These are phyloP conservation scores for Elmis aenea DNA, from an alignment of 2,888 invertebrate species.

Conservation along the genomic window DNA sequence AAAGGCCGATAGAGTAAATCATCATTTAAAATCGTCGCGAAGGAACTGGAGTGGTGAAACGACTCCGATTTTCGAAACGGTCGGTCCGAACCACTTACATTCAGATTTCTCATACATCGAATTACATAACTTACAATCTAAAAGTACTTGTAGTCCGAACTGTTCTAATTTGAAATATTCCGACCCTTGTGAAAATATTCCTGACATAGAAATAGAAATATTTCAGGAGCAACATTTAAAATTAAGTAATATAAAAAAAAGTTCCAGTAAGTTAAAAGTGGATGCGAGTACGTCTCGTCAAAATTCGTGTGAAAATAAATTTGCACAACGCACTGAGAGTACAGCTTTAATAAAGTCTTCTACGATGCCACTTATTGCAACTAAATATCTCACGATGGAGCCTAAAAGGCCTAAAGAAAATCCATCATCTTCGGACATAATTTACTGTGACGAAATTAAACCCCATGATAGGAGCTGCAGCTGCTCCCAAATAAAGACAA, in stretches of 20 bases:
- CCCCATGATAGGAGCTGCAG: no score
- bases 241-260: slow-evolving; percentile 11
- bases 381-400: no score
- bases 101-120: slow-evolving; percentile 13
- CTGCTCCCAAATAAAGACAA: no score
- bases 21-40: slow-evolving; percentile 8
- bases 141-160: slow-evolving; percentile 4
- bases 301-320: no score
- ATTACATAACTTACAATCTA: slow-evolving; percentile 13
- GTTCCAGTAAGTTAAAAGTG: slow-evolving; percentile 8
- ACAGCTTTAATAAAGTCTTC: slow-evolving; percentile 16
- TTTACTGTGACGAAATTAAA: no score
- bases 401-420: no score
- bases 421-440: no score
- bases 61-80: no score
- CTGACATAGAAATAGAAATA: slow-evolving; percentile 13
- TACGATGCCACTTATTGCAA: slow-evolving; percentile 21
- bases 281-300: background rate
- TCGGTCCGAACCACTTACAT: slow-evolving; percentile 8
- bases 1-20: slow-evolving; percentile 8
- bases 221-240: slow-evolving; percentile 13
- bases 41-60: no score
- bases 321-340: background rate
- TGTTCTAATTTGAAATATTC: slow-evolving; percentile 7
- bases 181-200: slow-evolving; percentile 10